Evolutionary conservation across 2,888 invertebrate genomes (phyloP), one percentile per base, ranked within the genome.

Genomic region (Drosophila mettleri): DNA sequence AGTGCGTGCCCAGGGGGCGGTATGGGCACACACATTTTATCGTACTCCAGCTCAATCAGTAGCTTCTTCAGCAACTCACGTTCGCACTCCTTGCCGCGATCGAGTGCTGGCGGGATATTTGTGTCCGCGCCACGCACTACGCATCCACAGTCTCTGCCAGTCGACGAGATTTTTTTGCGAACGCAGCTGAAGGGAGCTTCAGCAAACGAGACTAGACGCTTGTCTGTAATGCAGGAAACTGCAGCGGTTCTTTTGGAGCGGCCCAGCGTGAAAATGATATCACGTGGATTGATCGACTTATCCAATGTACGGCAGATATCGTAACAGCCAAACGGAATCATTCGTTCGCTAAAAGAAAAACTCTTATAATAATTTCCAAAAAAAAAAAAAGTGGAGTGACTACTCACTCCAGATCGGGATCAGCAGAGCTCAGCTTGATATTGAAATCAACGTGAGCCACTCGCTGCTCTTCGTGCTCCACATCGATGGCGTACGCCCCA

Each of bases 211-310:
- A 84, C 78, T 2, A 86, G 63, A 0, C 81, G 81, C 57, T 78
- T 39, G 45, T 81, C 83, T 18, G 79, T 60, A 46, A 83, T 74
- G 64, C 75, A 74, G 1, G 73, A 12, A 14, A 54, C 49, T 0
- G 46, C 45, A 0, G 63, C 51, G 45, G 85, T 82, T 22, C 62
- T 78, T 5, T 39, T 57, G 0, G 85, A 69, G 6, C 89, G 83
- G 2, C 87, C 89, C 34, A 90, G 60, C 1, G 88, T 79, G 9
- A 90, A 86, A 1, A 90, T 71, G 1, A 89, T 49, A 58, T 90
- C 90, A 9, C 65, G 74, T 0, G 90, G 80, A 69, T 86, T 75
- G 14, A 89, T 68, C 2, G 80, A 66, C 46, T 74, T 80, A 34
- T 89, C 79, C 38, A 73, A 7, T 1, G 89, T 77, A 1, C 65